Base-by-base conservation (phyloP, 2,888 invertebrate genomes). In the Gymnosoma rotundatum region DNA sequence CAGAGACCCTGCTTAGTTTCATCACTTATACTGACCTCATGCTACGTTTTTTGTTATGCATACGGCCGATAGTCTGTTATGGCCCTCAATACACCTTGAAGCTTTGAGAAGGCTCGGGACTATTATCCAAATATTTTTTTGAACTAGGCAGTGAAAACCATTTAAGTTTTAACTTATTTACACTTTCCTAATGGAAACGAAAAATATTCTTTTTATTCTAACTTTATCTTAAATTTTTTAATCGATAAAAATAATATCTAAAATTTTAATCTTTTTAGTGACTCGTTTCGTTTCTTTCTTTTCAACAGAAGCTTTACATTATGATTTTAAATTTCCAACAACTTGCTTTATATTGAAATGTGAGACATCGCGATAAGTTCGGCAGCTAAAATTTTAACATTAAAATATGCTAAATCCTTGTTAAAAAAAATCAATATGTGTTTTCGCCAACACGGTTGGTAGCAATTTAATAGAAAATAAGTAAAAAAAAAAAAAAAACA, bases 371-470 rank as follows among this genome's bases (percentile, higher is more conserved):
- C 32, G 38, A 76, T 67, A 82, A 80, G 67, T 79, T 58, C 81
- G 56, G 84, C 78, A 84, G 84, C 81, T 54, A 74, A 45, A 81
- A 70, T 54, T 70, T 52, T 64, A 61, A 63, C 69, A 78, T 66
- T 74, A 56, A 64, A 78, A 81, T 78, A 66, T 75, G 61, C 60
- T 78, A 78, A 84, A 78, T 81, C 74, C 74, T 64, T 78, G 70
- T 78, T 81, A 63, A 70, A 52, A 52, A 32, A 81, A 81, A 83
- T 76, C 67, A 73, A 76, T 80, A 78, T 64, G 18, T 38, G 9
- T 36, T 1, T 66, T 42, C 0, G 16, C 32, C 36, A 18, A 64
- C 64, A 64, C 64, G 61, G 54, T 50, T 52, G 38, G 38, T 38
- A 21, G n/a, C 42, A 36, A 67, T 32, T 50, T 74, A 20, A 73